phyloP scores from a whole-genome alignment of 2,888 invertebrate species.

The Eugnorisma glareosa region DNA sequence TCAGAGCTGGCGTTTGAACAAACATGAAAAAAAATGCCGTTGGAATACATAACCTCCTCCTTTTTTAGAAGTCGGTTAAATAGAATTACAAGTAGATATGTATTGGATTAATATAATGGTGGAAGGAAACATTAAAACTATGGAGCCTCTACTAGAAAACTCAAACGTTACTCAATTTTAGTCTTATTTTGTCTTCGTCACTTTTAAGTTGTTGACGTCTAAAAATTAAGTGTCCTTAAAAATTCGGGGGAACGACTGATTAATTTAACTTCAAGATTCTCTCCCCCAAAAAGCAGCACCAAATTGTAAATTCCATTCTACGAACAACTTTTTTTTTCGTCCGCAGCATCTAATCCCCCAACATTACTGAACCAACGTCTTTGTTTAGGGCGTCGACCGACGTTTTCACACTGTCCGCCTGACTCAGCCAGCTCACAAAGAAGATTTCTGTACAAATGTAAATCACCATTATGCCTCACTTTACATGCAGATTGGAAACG shows the following conservation, averaged over 20 bases:
- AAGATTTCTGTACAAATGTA: conserved; percentile 85
- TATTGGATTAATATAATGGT: no score
- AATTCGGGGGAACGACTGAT: neutral
- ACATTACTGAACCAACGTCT: conserved; percentile 68
- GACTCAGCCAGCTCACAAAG: conserved; percentile 83
- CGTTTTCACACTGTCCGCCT: conserved; percentile 80
- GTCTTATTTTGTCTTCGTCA: neutral
- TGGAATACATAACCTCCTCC: no score
- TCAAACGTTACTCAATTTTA: neutral
- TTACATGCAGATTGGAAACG: conserved; percentile 86
- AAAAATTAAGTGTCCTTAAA: neutral
- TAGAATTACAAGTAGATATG: no score
- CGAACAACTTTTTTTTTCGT: neutral
- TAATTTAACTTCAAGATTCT: neutral
- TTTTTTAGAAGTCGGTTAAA: no score
- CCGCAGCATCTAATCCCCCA: conserved; percentile 67
- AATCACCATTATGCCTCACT: conserved; percentile 85
- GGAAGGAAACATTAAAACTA: neutral
- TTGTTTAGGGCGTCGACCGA: conserved; percentile 85
- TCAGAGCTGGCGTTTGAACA: no score
- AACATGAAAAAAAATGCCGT: no score
- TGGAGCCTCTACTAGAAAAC: neutral
- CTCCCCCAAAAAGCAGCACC: neutral
- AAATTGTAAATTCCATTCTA: neutral
- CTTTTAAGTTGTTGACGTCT: neutral